phyloP scores from a whole-genome alignment of 2,888 invertebrate species.

The Acheta domesticus region DNA sequence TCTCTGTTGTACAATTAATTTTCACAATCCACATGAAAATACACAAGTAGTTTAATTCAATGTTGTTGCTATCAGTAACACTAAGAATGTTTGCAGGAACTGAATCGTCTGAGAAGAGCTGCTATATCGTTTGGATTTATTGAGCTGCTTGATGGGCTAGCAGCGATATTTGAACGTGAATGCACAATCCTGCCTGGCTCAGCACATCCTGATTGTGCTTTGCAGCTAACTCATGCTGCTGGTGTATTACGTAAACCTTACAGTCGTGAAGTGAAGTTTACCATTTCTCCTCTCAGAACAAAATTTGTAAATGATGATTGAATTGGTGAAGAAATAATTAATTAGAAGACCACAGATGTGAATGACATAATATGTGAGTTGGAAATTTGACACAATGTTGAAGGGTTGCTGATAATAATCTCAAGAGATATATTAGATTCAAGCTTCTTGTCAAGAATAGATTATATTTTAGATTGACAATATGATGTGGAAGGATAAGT shows the following conservation, averaged over 20 bases:
- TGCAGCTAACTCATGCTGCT: constrained; percentile 87
- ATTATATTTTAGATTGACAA: too few species aligned
- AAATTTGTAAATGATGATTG: constrained; percentile 41
- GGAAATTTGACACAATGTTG: too few species aligned
- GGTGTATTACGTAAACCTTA: constrained; percentile 70
- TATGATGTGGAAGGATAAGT: too few species aligned
- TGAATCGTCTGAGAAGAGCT: constrained; percentile 84
- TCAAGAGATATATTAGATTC: too few species aligned
- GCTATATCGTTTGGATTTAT: constrained; percentile 89
- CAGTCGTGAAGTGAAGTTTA: constrained; percentile 50
- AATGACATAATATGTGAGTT: neutral
- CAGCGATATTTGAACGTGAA: constrained; percentile 84
- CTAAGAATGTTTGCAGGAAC: constrained; percentile 58
- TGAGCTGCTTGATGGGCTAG: constrained; percentile 81
- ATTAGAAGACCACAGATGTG: neutral
- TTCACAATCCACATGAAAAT: too few species aligned
- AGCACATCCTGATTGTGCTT: constrained; percentile 79
- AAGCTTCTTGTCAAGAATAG: too few species aligned
- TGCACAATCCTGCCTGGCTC: constrained; percentile 72
- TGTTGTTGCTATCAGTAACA: too few species aligned
- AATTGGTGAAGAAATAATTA: neutral
- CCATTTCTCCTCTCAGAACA: constrained; percentile 51
- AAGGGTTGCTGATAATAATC: too few species aligned
- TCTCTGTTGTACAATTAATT: too few species aligned
- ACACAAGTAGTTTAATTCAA: too few species aligned